Conservation (phyloP, 2,888 invertebrate species). For the Entomobrya proxima region DNA sequence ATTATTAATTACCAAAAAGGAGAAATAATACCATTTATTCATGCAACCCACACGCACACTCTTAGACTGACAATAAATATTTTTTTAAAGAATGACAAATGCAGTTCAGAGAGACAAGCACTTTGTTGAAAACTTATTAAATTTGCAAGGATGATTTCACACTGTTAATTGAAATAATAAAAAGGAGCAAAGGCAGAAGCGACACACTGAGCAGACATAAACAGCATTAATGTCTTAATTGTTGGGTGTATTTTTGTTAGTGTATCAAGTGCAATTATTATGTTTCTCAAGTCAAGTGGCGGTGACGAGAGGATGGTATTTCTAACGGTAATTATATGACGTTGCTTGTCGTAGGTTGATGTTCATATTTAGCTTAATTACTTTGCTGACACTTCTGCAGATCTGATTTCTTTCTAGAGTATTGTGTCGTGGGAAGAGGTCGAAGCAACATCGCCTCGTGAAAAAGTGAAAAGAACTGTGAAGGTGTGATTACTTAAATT, state of each 20-base stretch:
- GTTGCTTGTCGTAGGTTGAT: not conserved
- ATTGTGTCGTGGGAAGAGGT: not conserved
- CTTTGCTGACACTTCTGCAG: not conserved
- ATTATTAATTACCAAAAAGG: conserved; percentile 47
- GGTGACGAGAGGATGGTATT: not conserved
- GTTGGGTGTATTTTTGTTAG: not conserved
- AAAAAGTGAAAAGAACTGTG: not conserved
- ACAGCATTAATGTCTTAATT: conserved; percentile 24
- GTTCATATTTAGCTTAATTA: no score
- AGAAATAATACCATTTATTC: conserved; percentile 17
- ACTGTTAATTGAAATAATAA: not conserved
- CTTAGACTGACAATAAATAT: not conserved
- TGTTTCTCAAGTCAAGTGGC: conserved; percentile 8
- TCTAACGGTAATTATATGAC: not conserved
- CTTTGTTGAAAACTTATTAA: conserved; percentile 15
- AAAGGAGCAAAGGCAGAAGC: not conserved
- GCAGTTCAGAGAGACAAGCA: not conserved
- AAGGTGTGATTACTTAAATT: no score
- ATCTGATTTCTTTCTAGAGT: not conserved
- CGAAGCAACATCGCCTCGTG: not conserved
- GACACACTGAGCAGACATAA: not conserved
- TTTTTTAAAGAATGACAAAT: not conserved
- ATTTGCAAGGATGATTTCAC: conserved; percentile 26
- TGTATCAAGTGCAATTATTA: conserved; percentile 42
- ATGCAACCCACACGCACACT: conserved; percentile 19